A percentile compares a stretch with the other conserved stretches of the same genome.
These are phyloP conservation scores for Mixornis gularis DNA, from an alignment of 2,113 vertebrate species.

Conservation along the genomic window DNA sequence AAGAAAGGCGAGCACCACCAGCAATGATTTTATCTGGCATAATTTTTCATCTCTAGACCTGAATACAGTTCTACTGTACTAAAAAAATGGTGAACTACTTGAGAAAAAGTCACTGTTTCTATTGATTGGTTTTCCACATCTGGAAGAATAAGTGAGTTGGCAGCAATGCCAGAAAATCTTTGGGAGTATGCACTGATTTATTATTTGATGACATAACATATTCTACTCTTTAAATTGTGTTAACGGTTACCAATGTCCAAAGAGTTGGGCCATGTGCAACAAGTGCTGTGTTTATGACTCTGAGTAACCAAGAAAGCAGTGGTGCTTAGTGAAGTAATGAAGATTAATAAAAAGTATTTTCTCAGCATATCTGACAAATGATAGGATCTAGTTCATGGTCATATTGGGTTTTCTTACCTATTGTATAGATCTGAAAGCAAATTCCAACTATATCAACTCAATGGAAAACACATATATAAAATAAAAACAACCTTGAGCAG, in stretches of 20 bases:
- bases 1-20: not conserved
- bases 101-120: not conserved
- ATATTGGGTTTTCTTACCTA: not conserved
- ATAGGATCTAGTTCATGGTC: not conserved
- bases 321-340: not conserved
- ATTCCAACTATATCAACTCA: not conserved
- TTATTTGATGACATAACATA: not conserved
- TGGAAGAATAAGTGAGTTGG: not conserved
- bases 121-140: not conserved
- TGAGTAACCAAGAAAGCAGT: not conserved
- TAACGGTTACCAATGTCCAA: not conserved
- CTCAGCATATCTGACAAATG: not conserved
- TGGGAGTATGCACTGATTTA: not conserved
- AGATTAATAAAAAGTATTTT: not conserved
- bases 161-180: not conserved
- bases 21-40: not conserved
- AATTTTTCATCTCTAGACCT: not conserved
- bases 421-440: not conserved
- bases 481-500: not conserved
- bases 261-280: not conserved
- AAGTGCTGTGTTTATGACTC: not conserved
- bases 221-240: not conserved
- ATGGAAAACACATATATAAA: not conserved
- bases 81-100: not conserved
- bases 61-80: not conserved